Percentiles rank a stretch among this genome's conserved stretches.
Evolutionary conservation across 2,797 vertebrate genomes (phyloP).

Genomic region (Erpetoichthys calabaricus): DNA sequence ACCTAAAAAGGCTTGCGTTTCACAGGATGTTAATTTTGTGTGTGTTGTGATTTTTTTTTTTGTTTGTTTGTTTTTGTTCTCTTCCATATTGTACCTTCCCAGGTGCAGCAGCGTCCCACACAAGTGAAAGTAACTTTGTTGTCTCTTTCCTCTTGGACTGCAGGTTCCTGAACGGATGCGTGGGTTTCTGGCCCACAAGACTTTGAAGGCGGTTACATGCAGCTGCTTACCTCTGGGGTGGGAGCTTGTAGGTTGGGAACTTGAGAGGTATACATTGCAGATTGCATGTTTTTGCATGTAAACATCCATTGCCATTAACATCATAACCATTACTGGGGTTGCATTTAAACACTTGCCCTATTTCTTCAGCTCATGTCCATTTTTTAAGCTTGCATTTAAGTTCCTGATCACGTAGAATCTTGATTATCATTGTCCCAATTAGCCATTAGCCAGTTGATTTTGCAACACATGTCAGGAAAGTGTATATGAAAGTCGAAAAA

Average conservation of each 20-base stretch:
- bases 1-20: too few species aligned
- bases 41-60: neutral
- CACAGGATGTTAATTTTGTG: too few species aligned
- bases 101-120: too few species aligned
- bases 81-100: neutral
- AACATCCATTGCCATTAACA: conserved; percentile 67
- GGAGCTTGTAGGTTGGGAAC: conserved; percentile 44
- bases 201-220: conserved; percentile 92
- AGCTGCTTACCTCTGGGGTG: conserved; percentile 50
- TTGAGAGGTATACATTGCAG: conserved; percentile 45
- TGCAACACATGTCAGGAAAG: too few species aligned
- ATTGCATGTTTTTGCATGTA: conserved; percentile 85
- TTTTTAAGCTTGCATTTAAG: too few species aligned
- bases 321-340: conserved; percentile 38
- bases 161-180: conserved; percentile 97
- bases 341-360: conserved; percentile 12
- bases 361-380: conserved; percentile 12
- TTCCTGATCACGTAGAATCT: too few species aligned
- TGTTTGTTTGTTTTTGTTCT: neutral
- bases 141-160: conserved; percentile 79
- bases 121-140: conserved; percentile 53
- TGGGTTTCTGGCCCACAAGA: conserved; percentile 87
- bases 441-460: too few species aligned
- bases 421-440: too few species aligned
- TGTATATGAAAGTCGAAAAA: too few species aligned